A percentile compares a stretch with the other conserved stretches of the same genome.
Evolutionary conservation across 2,113 vertebrate genomes (phyloP).

Genomic region (Axis porcinus): DNA sequence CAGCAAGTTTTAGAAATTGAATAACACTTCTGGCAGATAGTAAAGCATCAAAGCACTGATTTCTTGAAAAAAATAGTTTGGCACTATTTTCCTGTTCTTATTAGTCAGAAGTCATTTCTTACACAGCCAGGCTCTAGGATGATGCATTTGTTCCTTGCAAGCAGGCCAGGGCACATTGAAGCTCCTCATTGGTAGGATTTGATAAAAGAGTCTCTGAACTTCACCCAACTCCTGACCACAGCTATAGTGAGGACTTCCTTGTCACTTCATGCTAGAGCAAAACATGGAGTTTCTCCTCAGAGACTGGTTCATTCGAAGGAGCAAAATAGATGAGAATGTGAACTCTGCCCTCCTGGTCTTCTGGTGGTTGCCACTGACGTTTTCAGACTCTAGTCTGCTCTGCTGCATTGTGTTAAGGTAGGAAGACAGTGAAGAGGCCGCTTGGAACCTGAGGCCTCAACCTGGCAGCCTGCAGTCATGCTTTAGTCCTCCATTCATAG

Average conservation of each 20-base stretch:
- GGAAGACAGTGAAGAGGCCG: not conserved
- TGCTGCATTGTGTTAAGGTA: not conserved
- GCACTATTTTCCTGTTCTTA: not conserved
- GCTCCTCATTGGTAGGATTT: not conserved
- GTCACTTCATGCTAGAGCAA: not conserved
- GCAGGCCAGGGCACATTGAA: not conserved
- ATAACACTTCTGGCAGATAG: not conserved
- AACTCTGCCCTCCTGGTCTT: not conserved
- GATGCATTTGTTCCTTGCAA: not conserved
- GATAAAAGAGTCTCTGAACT: not conserved
- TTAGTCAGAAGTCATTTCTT: not conserved
- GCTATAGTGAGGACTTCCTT: not conserved
- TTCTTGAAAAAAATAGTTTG: not conserved
- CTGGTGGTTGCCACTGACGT: not conserved
- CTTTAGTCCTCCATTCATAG: not conserved
- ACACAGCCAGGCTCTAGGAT: not conserved
- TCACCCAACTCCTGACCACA: not conserved
- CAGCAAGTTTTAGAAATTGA: not conserved
- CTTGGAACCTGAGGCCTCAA: not conserved
- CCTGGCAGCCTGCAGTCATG: not conserved
- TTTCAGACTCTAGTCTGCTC: not conserved
- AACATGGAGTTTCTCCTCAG: not conserved
- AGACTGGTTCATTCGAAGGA: not conserved
- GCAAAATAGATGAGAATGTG: too few relatives aligned
- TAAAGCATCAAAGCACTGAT: not conserved